Conservation (phyloP, 2,888 invertebrate species). For the Drosophila peninsularis region DNA sequence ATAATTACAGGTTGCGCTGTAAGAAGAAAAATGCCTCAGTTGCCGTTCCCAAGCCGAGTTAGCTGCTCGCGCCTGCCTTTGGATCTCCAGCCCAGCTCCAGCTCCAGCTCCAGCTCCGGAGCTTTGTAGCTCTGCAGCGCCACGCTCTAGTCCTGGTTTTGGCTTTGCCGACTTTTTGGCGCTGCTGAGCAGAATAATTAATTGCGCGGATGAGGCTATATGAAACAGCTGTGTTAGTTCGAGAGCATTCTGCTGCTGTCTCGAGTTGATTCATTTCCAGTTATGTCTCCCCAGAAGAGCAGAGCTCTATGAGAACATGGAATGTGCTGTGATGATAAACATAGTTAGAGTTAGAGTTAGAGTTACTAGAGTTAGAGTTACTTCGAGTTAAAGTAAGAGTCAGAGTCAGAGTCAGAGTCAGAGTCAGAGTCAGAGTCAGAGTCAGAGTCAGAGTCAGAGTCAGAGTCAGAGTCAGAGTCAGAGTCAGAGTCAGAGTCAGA, state of each 20-base stretch:
- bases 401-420: background rate
- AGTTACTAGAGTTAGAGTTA: background rate
- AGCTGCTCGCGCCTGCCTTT: conserved; percentile 11
- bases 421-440: background rate
- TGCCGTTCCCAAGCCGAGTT: conserved; percentile 44
- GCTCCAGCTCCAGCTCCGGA: background rate
- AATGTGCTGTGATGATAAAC: background rate
- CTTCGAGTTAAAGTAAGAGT: no score
- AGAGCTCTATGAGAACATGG: background rate
- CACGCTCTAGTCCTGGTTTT: conserved; percentile 24
- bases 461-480: background rate
- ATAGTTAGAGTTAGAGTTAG: background rate
- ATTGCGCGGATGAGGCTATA: conserved; percentile 65
- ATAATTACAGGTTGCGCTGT: conserved; percentile 83
- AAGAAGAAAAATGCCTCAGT: conserved; percentile 72
- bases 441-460: background rate
- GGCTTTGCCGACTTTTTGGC: conserved; percentile 58
- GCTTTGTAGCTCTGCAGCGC: background rate
- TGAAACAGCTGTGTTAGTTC: conserved; percentile 24
- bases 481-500: background rate
- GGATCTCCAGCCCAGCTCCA: background rate
- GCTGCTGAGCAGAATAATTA: conserved; percentile 70
- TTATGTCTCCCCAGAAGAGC: background rate
- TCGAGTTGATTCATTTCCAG: conserved; percentile 6
- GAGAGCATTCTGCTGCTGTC: conserved; percentile 1